Evolutionary conservation across 2,797 vertebrate species (phyloP), one percentile per base, ranked within the genome.

Genomic region (Tauraco hartlaubi): DNA sequence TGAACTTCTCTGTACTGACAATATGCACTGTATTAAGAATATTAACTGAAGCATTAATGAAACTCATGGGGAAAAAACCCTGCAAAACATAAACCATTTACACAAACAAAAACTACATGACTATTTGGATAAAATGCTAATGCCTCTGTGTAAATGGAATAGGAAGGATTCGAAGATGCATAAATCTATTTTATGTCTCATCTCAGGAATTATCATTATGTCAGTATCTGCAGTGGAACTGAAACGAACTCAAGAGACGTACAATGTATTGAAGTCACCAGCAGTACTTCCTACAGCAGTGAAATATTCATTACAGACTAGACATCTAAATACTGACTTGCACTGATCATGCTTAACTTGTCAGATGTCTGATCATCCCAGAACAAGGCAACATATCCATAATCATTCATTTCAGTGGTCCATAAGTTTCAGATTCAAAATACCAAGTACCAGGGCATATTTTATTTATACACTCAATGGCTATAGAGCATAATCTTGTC

Each of bases 281-380:
- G 49, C 61, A 81, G n/a, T 12, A 35, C 75, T 68, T 79, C 59
- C 88, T 41, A 33, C 2, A 49, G n/a, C 48, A 69, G 9, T 23
- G 76, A 74, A 78, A 73, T 46, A 85, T 23, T 84, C 72, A 37
- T 88, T 59, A 22, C 61, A 71, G 59, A 35, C 37, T 33, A 71
- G 81, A 76, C 90, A 76, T 51, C 74, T 59, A 84, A 95, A 90
- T 64, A 85, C 56, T 51, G 58, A 64, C 69, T 92, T 69, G 41
- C 35, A 84, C 51, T 20, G 18, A 73, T 84, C 85, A 59, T 2
- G 5, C 54, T 77, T 67, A 66, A 79, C 55, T 77, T 88, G 73
- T 67, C 39, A 33, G 81, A 43, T 14, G 19, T n/a, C 81, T 81
- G 33, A 64, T 31, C 66, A 69, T 52, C 69, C 73, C 79, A 75